Percentiles rank a stretch among this genome's conserved stretches.
These are phyloP conservation scores for Tetanocera ferruginea DNA, from an alignment of 2,888 invertebrate species.

Conservation along the genomic window DNA sequence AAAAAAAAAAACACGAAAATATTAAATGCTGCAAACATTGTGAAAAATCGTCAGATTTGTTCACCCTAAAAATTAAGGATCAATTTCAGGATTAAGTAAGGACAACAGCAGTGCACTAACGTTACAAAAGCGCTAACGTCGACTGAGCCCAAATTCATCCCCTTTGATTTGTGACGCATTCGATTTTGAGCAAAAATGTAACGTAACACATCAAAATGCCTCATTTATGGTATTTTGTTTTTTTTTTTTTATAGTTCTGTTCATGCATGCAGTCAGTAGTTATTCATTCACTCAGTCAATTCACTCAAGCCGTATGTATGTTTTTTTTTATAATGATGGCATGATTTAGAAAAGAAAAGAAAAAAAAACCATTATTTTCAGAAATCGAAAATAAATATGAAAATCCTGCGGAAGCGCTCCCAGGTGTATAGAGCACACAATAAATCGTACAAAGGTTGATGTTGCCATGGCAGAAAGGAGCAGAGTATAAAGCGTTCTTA, in stretches of 20 bases:
- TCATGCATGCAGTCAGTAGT: neutral
- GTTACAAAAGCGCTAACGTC: neutral
- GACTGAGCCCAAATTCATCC: conserved; percentile 1
- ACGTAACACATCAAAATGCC: neutral
- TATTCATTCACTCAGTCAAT: neutral
- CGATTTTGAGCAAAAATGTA: neutral
- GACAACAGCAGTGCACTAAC: neutral
- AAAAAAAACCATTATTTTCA: conserved; percentile 25
- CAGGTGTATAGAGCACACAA: conserved; percentile 20
- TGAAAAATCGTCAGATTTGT: neutral
- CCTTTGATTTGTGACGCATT: conserved; percentile 28
- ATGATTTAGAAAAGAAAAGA: neutral
- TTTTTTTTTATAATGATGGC: neutral
- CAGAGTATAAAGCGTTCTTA: neutral
- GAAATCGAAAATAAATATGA: conserved; percentile 32
- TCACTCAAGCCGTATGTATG: neutral
- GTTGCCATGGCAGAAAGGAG: neutral
- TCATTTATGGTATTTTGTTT: neutral
- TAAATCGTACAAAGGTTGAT: neutral
- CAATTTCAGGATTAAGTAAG: conserved; percentile 30
- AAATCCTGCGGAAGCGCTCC: conserved; percentile 21
- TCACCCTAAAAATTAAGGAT: conserved; percentile 24
- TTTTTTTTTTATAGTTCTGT: neutral
- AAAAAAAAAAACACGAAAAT: neutral
- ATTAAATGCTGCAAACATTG: conserved; percentile 7